A percentile compares a stretch with the other conserved stretches of the same genome.
These are phyloP conservation scores for Lochmaea capreae DNA, from an alignment of 2,888 invertebrate genomes.

Conservation along the genomic window DNA sequence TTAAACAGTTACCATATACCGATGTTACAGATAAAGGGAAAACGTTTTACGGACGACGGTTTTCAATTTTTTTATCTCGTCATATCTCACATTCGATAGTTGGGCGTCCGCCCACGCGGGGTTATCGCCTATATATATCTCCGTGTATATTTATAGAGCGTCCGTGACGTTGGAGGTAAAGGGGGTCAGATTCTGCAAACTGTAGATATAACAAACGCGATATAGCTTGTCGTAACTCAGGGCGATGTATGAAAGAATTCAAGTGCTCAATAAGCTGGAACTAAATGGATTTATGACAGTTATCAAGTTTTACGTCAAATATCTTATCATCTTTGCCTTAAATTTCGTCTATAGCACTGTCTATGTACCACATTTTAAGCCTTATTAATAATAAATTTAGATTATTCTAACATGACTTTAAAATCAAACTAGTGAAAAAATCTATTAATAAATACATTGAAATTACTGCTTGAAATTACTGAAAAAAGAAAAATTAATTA, in stretches of 20 bases:
- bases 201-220: slow-evolving; percentile 59
- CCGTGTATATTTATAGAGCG: slow-evolving; percentile 58
- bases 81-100: slow-evolving; percentile 61
- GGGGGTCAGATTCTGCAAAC: slow-evolving; percentile 57
- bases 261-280: slow-evolving; percentile 59
- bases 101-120: slow-evolving; percentile 57
- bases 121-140: slow-evolving; percentile 59
- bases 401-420: too few species aligned
- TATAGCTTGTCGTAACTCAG: slow-evolving; percentile 48
- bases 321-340: slow-evolving; percentile 54
- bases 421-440: too few species aligned
- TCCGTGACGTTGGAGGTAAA: slow-evolving; percentile 51
- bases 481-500: too few species aligned
- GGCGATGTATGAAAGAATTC: slow-evolving; percentile 55
- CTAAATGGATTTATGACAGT: slow-evolving; percentile 59
- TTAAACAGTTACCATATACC: slow-evolving; percentile 43
- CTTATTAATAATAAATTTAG: too few species aligned
- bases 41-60: slow-evolving; percentile 56
- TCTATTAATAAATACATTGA: too few species aligned
- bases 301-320: slow-evolving; percentile 58
- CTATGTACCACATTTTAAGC: background rate
- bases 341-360: slow-evolving; percentile 44
- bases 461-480: too few species aligned
- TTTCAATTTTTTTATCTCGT: slow-evolving; percentile 57
- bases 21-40: slow-evolving; percentile 53